Evolutionary conservation across 2,797 vertebrate genomes (phyloP), one percentile per base, ranked within the genome.

Genomic region (Eulemur rubriventer): DNA sequence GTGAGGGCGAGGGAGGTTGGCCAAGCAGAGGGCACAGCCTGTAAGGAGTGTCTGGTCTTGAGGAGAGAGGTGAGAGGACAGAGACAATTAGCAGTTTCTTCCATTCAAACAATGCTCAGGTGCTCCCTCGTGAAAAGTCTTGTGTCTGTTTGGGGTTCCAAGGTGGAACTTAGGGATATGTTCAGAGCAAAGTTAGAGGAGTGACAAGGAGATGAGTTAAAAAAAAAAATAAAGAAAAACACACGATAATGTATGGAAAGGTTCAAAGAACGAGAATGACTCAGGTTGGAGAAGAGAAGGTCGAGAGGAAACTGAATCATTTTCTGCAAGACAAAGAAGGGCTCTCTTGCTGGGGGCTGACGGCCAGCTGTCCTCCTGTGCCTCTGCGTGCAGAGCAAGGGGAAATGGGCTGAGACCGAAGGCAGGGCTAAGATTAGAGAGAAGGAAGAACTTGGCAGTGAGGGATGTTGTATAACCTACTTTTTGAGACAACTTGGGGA

Each of bases 401-500:
- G 97, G 96, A 97, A 93, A 94, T 26, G 96, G 97, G 97, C 96
- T 97, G 83, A 97, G 97, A 96, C 96, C 95, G 93, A 96, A 97
- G 97, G 95, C 94, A 97, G 97, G 92, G 94, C 97, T 97, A 98
- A 97, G 97, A 97, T 97, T 97, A 98, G 98, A 97, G 97, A 97
- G 96, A 91, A 97, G 97, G 93, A 93, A 98, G 97, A 96, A 96
- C 95, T 97, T 98, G 98, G 98, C 98, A 98, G 89, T 61, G 76
- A 94, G 89, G 93, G 89, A 95, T 95, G 97, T 97, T 98, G 96
- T 97, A 98, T 97, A 98, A 98, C 97, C 96, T 97, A 97, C 96
- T 98, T 98, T 95, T 79, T 2, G 57, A 98, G 96, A 96, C 96
- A 97, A 70, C 80, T 95, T 93, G 95, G 92, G 96, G 94, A 95